Evolutionary conservation across 2,888 invertebrate genomes (phyloP), one percentile per base, ranked within the genome.

Genomic region (Napeogenes inachia): DNA sequence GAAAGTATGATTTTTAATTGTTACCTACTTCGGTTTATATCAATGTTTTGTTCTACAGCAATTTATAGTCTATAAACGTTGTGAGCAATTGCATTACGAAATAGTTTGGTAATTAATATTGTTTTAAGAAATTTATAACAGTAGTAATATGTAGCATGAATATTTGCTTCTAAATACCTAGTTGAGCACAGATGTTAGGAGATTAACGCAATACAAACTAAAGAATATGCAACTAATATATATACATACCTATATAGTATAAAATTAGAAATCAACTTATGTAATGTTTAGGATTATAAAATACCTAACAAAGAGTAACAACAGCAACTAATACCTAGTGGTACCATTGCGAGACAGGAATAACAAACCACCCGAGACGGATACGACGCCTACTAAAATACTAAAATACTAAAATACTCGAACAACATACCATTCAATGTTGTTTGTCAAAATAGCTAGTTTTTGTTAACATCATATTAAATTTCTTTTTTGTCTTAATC

Each of bases 11-110:
- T 57, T 58, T 66, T 62, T 13, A 13, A 54, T 57, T 13, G 58
- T 59, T 64, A 62, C 62, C 59, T 56, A 47, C 46, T 55, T 63
- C 64, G 47, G 62, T 68, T 66, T 64, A 55, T 62, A 66, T 61
- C 62, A 59, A 32, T 60, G 45, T 57, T 54, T 63, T 65, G 60
- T 68, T 63, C 54, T 61, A 62, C 55, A 62, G 30, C 8, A 30
- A 67, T 62, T 66, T 50, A 59, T 61, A 13, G 45, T 53, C 13
- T 45, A 64, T 64, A 62, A 66, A 64, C 53, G 50, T 57, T 59
- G 57, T 61, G 42, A 33, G 63, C 65, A 60, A 63, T 61, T 50
- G 54, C 30, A 8, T 61, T 54, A 64, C 63, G 61, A 62, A 62
- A 65, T 62, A 57, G 32, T 13, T 59, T 61, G 56, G 42, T 13